Evolutionary conservation across 2,888 invertebrate species (phyloP), one percentile per base, ranked within the genome.

Genomic region (Agriopis aurantiaria): DNA sequence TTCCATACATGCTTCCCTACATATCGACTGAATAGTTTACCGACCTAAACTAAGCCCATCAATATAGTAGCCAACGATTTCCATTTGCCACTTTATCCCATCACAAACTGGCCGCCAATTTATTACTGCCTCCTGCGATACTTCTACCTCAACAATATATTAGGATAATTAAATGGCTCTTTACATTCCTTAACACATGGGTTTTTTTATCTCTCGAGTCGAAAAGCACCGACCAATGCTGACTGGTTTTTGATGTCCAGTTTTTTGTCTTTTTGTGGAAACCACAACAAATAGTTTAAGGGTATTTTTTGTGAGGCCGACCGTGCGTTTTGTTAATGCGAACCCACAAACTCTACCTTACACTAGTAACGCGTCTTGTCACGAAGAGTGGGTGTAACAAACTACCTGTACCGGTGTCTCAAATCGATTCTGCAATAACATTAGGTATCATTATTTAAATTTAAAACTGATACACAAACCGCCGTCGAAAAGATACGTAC

Each of bases 121-220:
- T 93, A 93, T 91, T 87, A 88, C 91, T 88, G 85, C 91, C 90
- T 90, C 92, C 91, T 81, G 88, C 83, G 91, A 90, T 71, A 71
- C 70, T 70, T 65, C 70, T 59, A 66, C 91, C 89, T 91, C 92
- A 92, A 93, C 93, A 93, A 93, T 93, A 93, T 93, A 93, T 94
- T 92, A 94, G 88, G 92, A 92, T 94, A 94, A 94, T 94, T 94
- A 94, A 94, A 93, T 89, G 91, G 92, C 92, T 93, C 91, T 91
- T 94, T 94, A 92, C 93, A 94, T 94, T 94, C 94, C 91, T 92
- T 92, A 92, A 93, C 92, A 92, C 93, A 87, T 92, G 87, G 87
- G 87, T 94, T 94, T 91, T 33, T 94, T 93, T 83, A 85, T 88
- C 90, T 86, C 89, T 89, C 88, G 81, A 91, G 90, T 91, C 89